Conservation (phyloP, 1,140 invertebrate species). For the Eubasilissa regina region DNA sequence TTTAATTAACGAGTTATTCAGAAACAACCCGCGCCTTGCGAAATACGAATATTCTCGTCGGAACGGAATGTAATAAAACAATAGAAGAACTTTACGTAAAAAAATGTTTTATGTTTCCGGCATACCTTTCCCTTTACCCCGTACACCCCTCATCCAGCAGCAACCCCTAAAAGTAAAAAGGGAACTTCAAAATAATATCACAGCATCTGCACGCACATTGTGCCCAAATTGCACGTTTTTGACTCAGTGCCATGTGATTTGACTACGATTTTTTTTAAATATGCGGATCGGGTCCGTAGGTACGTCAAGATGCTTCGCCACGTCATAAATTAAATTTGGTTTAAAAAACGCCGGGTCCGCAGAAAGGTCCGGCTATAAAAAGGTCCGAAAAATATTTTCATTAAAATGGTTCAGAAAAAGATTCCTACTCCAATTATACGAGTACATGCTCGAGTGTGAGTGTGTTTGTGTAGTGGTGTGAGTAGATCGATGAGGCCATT, state of each 20-base stretch:
- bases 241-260: not conserved
- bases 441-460: no score
- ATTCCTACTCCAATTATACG: no score
- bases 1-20: no score
- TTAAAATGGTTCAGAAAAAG: no score
- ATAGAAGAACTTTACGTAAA: conserved; percentile 1
- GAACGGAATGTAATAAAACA: conserved; percentile 29
- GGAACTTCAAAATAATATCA: not conserved
- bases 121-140: not conserved
- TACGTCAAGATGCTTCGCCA: conserved; percentile 19
- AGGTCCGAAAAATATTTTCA: not conserved
- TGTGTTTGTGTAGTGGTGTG: no score
- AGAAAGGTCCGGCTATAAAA: conserved; percentile 9
- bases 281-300: not conserved
- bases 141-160: not conserved
- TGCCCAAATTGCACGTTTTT: not conserved
- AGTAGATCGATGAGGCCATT: no score
- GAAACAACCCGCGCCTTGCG: not conserved
- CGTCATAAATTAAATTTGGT: conserved; percentile 28
- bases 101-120: conserved; percentile 22
- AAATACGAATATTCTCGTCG: not conserved
- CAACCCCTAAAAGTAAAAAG: not conserved
- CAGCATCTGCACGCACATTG: not conserved
- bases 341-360: not conserved
- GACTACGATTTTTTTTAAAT: not conserved